Base-by-base conservation (phyloP, 1,140 invertebrate genomes). In the Solenopsis fugax region DNA sequence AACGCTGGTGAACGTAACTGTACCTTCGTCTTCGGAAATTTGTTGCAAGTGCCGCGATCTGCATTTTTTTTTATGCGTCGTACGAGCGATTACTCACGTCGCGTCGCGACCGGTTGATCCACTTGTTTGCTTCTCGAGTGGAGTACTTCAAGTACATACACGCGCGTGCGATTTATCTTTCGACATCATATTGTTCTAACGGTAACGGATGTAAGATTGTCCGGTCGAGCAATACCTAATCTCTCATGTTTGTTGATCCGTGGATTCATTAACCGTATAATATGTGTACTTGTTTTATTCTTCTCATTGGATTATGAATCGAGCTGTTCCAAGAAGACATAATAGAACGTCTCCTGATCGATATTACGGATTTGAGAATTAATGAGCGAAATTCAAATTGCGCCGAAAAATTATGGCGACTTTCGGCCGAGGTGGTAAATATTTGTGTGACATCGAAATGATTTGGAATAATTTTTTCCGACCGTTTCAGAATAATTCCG, bases 101-200 rank as follows among this genome's bases (percentile, higher is more conserved):
- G 34, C 62, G 2, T 41, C 29, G 34, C 76, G 13, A 67, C 24
- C 12, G 48, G 12, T 67, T 50, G 29, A 78, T 52, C 12, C 9
- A 21, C 76, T 21, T 52, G 60, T 50, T 18, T 21, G n/a, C 54
- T 12, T 29, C 9, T 24, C 10, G n/a, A 7, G 9, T 21, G 18
- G 9, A 37, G 24, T 45, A 24, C 6, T 37, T 80, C 45, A 65
- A 52, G 12, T 52, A 52, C 13, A 16, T 52, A 52, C 13, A 16
- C 48, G 45, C 41, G 16, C 18, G 10, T 34, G 12, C 45, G 58
- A 64, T 64, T 62, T 77, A 64, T 78, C 41, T 41, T 77, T 34
- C 12, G 9, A 62, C 21, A 77, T 62, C 48, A 29, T 29, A 67
- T 67, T 80, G 48, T 67, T 80, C 29, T 67, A 80, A 50, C 76